Conservation (phyloP, 1,140 invertebrate species). For the Drosophila jambulina region DNA sequence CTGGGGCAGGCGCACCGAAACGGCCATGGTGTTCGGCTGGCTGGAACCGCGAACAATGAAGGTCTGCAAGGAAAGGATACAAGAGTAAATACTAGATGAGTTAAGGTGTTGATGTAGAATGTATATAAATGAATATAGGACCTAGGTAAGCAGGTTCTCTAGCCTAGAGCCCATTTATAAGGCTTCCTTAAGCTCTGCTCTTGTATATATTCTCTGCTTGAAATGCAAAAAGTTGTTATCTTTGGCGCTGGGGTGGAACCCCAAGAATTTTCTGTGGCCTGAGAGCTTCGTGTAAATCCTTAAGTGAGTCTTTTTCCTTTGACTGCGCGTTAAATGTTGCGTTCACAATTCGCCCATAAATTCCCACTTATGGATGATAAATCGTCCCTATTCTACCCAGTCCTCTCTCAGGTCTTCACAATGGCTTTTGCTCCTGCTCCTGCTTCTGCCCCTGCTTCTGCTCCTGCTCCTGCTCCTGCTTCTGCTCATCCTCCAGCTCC, state of each 20-base stretch:
- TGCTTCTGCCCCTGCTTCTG: background rate
- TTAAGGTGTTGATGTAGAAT: background rate
- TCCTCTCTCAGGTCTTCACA: background rate
- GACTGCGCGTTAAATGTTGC: constrained; percentile 73
- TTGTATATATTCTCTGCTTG: background rate
- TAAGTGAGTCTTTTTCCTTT: constrained; percentile 49
- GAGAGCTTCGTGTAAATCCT: constrained; percentile 13
- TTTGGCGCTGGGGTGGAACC: background rate
- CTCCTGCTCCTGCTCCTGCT: background rate
- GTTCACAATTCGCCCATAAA: constrained; percentile 84
- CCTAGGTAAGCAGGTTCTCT: too few species aligned
- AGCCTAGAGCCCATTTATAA: background rate
- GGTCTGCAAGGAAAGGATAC: constrained; percentile 87
- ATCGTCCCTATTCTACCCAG: constrained; percentile 46
- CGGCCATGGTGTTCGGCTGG: constrained; percentile 96
- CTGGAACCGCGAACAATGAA: constrained; percentile 98
- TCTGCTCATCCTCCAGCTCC: background rate
- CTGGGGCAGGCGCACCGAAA: constrained; percentile 94
- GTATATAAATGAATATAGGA: background rate
- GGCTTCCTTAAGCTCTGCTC: background rate
- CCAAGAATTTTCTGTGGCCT: background rate
- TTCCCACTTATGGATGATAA: constrained; percentile 81
- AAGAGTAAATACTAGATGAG: background rate
- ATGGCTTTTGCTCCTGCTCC: constrained; percentile 22
- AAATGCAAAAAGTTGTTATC: constrained; percentile 22